Percentiles rank a stretch among this genome's conserved stretches.
These are phyloP conservation scores for Andrena marginata DNA, from an alignment of 2,888 invertebrate species.

Conservation along the genomic window DNA sequence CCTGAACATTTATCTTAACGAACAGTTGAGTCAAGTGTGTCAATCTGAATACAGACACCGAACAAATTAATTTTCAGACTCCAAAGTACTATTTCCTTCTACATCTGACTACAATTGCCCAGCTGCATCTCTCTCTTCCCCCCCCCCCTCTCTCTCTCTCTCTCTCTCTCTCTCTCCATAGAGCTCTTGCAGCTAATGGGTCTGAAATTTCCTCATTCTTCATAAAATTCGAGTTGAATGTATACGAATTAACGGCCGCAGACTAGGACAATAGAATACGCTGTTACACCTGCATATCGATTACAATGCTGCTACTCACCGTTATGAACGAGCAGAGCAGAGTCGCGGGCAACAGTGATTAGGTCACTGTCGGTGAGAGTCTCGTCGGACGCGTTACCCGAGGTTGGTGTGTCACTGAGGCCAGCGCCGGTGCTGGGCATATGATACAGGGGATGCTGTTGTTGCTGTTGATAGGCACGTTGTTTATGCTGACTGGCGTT, in stretches of 20 bases:
- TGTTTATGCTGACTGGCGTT: conserved; percentile 81
- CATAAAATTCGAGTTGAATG: background rate
- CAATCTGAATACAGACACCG: too few relatives aligned
- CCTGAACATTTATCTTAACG: too few relatives aligned
- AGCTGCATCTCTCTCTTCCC: background rate
- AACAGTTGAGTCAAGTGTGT: too few relatives aligned
- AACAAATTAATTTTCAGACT: too few relatives aligned
- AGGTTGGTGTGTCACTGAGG: conserved; percentile 92
- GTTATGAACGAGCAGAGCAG: conserved; percentile 93
- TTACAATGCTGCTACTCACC: conserved; percentile 86
- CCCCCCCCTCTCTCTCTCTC: background rate
- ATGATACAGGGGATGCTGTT: conserved; percentile 83
- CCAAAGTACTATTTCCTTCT: background rate
- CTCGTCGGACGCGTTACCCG: conserved; percentile 94
- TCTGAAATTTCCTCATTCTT: background rate
- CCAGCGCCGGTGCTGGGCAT: conserved; percentile 86
- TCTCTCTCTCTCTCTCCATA: too few relatives aligned
- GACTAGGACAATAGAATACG: background rate
- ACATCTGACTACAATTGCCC: background rate
- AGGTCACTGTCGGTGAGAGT: conserved; percentile 94
- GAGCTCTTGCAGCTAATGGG: background rate
- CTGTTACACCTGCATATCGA: background rate
- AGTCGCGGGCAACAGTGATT: conserved; percentile 91
- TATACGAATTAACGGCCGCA: background rate
- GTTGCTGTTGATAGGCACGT: conserved; percentile 84